phyloP scores from a whole-genome alignment of 2,888 invertebrate genomes.

The Dascillus cervinus region DNA sequence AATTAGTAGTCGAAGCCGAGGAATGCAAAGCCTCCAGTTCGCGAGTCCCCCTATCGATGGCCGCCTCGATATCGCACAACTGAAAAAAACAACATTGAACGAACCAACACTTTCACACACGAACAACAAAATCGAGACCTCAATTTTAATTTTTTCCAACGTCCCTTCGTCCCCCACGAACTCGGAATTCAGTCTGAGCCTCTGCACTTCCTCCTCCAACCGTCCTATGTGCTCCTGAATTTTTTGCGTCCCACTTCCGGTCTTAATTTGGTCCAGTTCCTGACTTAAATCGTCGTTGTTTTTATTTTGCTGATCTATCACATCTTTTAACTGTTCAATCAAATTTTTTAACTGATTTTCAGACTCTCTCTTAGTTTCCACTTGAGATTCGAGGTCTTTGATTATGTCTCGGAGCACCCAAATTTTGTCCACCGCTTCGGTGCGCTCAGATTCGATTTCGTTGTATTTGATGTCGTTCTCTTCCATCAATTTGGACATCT shows the following conservation, averaged over 20 bases:
- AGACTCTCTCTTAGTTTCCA: constrained; percentile 57
- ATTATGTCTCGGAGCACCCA: constrained; percentile 69
- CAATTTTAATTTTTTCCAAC: constrained; percentile 38
- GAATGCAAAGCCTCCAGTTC: constrained; percentile 67
- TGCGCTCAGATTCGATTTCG: constrained; percentile 61
- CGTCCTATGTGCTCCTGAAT: constrained; percentile 43
- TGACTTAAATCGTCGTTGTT: constrained; percentile 46
- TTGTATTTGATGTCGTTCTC: constrained; percentile 56
- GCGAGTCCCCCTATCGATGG: constrained; percentile 62
- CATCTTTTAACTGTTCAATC: constrained; percentile 40
- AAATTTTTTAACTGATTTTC: constrained; percentile 57
- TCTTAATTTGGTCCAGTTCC: constrained; percentile 48
- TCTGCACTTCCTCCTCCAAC: constrained; percentile 41
- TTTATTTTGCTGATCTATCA: constrained; percentile 35
- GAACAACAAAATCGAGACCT: no score
- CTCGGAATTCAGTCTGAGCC: constrained; percentile 32
- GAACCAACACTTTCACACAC: no score
- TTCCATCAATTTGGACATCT: constrained; percentile 54
- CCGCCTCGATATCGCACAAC: constrained; percentile 58
- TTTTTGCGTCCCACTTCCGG: constrained; percentile 37
- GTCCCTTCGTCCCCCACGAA: constrained; percentile 39
- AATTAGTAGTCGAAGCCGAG: constrained; percentile 52
- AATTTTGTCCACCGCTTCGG: constrained; percentile 70
- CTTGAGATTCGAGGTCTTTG: constrained; percentile 64
- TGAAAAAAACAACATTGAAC: no score